Base-by-base conservation (phyloP, 2,797 vertebrate species). In the Sciaenops ocellatus region DNA sequence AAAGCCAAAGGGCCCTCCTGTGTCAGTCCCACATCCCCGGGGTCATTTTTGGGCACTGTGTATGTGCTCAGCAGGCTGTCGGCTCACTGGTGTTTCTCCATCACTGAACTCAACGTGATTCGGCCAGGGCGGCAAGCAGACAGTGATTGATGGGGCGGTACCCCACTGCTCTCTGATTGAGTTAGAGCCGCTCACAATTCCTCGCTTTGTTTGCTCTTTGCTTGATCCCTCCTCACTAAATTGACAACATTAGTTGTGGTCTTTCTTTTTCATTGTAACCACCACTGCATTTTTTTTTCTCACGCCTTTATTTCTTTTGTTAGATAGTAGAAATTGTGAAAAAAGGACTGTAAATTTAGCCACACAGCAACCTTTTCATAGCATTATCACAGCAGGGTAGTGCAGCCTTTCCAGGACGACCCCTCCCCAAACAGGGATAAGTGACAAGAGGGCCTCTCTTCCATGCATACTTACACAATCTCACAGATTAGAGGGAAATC, bases 111-210 rank as follows among this genome's bases (percentile, higher is more conserved):
- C 71, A 47, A 59, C 50, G 46, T 75, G 83, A 87, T 85, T 79
- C 26, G 26, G 42, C 61, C 50, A 8, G 44, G 67, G 74, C 83
- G 62, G 80, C 82, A 90, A 94, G 89, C 86, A 91, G 92, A 94
- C 94, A 91, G 89, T 94, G 95, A 95, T 95, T 92, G 94, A 96
- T 94, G 93, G 84, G 83, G 80, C 57, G 61, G 72, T 84, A 73
- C 79, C 94, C 85, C 73, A 69, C 87, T 72, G 86, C 85, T 90
- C 80, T 84, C 81, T 93, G 93, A 94, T 94, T 92, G 85, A 93
- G 88, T 94, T 91, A 89, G 78, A 87, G 80, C 73, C 82, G 79
- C 90, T 91, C 75, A 87, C 90, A 92, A 81, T 77, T 83, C 66
- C 76, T 75, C 1, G 41, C 92, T 93, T 90, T 92, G 91, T 93